Conservation (phyloP, 92 coral and sea anemone species). For the Zoanthus sociatus region DNA sequence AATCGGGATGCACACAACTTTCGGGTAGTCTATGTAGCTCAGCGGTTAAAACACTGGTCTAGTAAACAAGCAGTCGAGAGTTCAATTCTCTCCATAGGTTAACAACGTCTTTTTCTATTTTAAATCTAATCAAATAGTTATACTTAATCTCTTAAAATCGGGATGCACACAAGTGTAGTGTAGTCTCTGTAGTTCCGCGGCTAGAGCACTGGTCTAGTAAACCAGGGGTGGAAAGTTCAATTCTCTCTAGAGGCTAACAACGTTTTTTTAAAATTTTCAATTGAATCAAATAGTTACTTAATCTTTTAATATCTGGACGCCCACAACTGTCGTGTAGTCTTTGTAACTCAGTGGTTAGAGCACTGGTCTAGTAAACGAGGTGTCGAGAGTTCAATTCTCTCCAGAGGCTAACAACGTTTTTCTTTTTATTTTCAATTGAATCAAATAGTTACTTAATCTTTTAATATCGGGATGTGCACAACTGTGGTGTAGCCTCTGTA, state of each 20-base stretch:
- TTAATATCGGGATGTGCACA: too few species aligned
- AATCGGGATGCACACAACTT: too few species aligned
- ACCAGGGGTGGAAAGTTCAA: slow-evolving; percentile 76
- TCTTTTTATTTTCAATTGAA: not conserved
- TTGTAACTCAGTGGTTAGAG: slow-evolving; percentile 70
- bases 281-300: too few species aligned
- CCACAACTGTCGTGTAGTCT: too few species aligned
- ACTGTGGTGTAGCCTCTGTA: not conserved
- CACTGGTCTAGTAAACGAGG: slow-evolving; percentile 80
- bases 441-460: too few species aligned
- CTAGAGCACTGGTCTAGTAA: slow-evolving; percentile 78
- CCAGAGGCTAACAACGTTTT: too few species aligned
- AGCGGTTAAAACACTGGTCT: slow-evolving; percentile 77
- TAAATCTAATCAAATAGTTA: not conserved
- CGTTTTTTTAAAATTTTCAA: too few species aligned
- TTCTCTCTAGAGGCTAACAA: slow-evolving; percentile 43
- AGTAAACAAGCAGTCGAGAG: slow-evolving; percentile 75
- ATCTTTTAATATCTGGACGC: too few species aligned
- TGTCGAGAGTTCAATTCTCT: slow-evolving; percentile 72
- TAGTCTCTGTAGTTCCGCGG: slow-evolving; percentile 51
- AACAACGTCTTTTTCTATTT: too few species aligned
- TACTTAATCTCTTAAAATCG: too few species aligned
- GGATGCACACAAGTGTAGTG: too few species aligned
- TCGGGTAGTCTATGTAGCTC: slow-evolving; percentile 21
- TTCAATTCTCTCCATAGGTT: slow-evolving; percentile 60